A percentile compares a stretch with the other conserved stretches of the same genome.
phyloP scores from a whole-genome alignment of 1,140 invertebrate genomes.

The Formica exsecta region DNA sequence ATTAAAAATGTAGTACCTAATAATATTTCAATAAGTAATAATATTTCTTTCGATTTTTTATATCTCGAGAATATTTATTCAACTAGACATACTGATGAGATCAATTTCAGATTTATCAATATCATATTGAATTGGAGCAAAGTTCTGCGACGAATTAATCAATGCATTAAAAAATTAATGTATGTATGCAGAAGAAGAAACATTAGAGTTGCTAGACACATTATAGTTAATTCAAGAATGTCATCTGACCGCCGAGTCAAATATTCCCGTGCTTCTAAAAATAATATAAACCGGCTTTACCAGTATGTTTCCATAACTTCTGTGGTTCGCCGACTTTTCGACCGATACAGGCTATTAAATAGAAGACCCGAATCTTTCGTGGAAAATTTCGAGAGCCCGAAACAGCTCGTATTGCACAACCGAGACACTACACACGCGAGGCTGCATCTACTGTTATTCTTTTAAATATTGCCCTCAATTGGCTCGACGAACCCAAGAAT shows the following conservation, averaged over 20 bases:
- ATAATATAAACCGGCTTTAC: conserved; percentile 8
- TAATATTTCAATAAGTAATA: neutral
- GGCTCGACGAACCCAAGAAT: conserved; percentile 37
- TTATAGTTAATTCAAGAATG: conserved; percentile 46
- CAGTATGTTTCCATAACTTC: conserved; percentile 14
- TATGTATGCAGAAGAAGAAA: neutral
- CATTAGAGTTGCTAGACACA: neutral
- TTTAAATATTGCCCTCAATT: conserved; percentile 4
- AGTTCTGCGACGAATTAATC: neutral
- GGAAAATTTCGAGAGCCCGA: conserved; percentile 8
- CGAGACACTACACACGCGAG: neutral
- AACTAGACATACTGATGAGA: neutral
- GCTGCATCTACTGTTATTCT: too few relatives aligned
- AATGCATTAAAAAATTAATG: neutral
- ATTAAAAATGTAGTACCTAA: neutral
- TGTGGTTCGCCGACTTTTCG: neutral
- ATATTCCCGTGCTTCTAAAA: conserved; percentile 47
- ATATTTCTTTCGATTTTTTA: neutral
- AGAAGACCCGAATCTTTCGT: neutral
- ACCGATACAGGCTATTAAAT: neutral
- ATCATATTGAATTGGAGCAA: neutral
- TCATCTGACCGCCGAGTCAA: neutral
- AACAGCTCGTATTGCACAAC: neutral
- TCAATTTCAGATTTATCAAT: neutral
- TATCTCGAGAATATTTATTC: neutral